Conservation (phyloP, 2,797 vertebrate genomes). For the Eleutherodactylus coqui region DNA sequence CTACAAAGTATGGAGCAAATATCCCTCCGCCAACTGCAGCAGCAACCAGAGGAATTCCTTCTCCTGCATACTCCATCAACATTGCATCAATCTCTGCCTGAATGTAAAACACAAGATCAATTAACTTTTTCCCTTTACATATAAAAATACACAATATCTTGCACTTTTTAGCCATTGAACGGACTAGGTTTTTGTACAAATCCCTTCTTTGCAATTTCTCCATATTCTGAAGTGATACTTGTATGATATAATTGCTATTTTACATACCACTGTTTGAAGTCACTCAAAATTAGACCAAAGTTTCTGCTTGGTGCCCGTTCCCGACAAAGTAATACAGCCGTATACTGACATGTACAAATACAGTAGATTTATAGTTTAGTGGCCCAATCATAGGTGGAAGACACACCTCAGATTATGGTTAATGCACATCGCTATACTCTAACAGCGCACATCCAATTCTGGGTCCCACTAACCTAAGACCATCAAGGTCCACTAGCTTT, state of each 20-base stretch:
- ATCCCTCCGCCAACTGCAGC: slow-evolving; percentile 79
- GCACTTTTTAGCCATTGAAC: neutral
- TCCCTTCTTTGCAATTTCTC: neutral
- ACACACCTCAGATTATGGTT: too few relatives aligned
- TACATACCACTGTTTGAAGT: neutral
- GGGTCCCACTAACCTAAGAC: too few relatives aligned
- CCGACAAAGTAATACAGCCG: neutral
- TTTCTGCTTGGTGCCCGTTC: neutral
- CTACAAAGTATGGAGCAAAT: slow-evolving; percentile 85
- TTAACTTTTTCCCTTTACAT: neutral
- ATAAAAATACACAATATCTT: neutral
- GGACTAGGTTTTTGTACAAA: neutral
- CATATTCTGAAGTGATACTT: neutral
- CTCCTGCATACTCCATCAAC: slow-evolving; percentile 88
- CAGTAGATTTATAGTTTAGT: neutral
- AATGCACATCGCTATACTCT: too few relatives aligned
- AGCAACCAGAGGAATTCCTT: slow-evolving; percentile 85
- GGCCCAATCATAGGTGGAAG: too few relatives aligned
- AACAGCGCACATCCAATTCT: too few relatives aligned
- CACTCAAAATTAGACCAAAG: neutral
- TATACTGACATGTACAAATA: neutral
- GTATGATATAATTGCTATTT: neutral
- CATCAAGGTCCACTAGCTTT: too few relatives aligned
- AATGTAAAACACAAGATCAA: slow-evolving; percentile 44
- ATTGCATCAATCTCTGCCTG: slow-evolving; percentile 89